Conservation (phyloP, 2,113 vertebrate genomes). For the Hystrix cristata region DNA sequence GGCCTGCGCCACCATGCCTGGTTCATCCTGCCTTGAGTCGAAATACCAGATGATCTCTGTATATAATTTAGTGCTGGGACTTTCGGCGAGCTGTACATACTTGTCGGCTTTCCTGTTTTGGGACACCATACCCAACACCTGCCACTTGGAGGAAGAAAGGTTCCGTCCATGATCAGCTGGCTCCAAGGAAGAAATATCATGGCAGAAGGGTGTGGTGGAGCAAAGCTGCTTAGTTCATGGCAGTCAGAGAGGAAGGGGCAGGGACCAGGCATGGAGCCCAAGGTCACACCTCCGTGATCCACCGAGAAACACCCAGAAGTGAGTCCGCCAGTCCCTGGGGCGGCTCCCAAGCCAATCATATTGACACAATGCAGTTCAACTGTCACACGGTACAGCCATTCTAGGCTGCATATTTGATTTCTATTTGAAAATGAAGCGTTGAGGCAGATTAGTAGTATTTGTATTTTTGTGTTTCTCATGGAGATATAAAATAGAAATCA, state of each 20-base stretch:
- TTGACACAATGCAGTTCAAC: not conserved
- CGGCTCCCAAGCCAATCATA: not conserved
- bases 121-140: not conserved
- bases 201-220: not conserved
- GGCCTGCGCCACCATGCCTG: too few relatives aligned
- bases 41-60: not conserved
- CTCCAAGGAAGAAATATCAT: not conserved
- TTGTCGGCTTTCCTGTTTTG: not conserved
- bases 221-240: not conserved
- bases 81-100: not conserved
- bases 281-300: not conserved
- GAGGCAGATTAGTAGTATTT: not conserved
- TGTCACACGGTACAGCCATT: not conserved
- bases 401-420: not conserved
- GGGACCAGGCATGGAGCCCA: too few relatives aligned
- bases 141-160: not conserved
- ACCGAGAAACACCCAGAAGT: not conserved
- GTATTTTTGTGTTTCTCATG: not conserved
- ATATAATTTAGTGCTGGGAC: not conserved
- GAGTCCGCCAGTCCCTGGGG: not conserved
- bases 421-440: not conserved
- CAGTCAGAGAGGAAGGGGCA: not conserved
- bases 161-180: not conserved
- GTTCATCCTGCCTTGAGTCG: too few relatives aligned
- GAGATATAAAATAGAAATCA: not conserved